Evolutionary conservation across 2,888 invertebrate genomes (phyloP).

Genomic region (Leptopterna dolabrata): DNA sequence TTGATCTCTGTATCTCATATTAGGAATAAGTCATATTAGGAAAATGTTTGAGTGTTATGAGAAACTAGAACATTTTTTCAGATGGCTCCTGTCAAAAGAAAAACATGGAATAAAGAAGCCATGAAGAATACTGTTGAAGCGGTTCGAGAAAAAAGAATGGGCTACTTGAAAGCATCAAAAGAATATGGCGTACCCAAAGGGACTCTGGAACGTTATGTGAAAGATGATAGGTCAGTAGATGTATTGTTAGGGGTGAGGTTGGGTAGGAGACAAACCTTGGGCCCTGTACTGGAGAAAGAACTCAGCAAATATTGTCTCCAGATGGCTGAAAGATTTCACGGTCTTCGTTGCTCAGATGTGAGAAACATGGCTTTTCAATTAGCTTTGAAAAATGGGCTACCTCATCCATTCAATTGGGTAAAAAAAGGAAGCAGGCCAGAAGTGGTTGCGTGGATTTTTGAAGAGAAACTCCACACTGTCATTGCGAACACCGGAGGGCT

Average conservation of each 20-base stretch:
- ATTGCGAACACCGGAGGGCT: not conserved
- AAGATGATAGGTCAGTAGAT: not conserved
- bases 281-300: constrained; percentile 51
- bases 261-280: constrained; percentile 56
- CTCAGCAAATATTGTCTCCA: not conserved
- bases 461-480: not conserved
- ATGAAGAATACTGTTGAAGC: constrained; percentile 1
- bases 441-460: not conserved
- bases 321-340: not conserved
- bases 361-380: not conserved
- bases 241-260: constrained; percentile 23
- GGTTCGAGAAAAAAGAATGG: constrained; percentile 5
- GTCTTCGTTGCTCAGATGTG: not conserved
- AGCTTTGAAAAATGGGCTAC: not conserved
- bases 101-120: constrained; percentile 9
- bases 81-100: not conserved
- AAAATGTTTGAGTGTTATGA: not conserved
- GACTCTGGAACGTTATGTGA: not conserved
- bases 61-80: not conserved
- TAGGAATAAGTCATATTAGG: not conserved
- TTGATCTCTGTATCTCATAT: constrained; percentile 24
- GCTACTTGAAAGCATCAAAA: not conserved
- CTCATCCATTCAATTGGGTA: not conserved
- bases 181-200: constrained; percentile 12
- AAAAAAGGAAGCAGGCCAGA: not conserved